These are phyloP conservation scores for Harpalus rufipes DNA, from an alignment of 2,888 invertebrate genomes.

Conservation along the genomic window DNA sequence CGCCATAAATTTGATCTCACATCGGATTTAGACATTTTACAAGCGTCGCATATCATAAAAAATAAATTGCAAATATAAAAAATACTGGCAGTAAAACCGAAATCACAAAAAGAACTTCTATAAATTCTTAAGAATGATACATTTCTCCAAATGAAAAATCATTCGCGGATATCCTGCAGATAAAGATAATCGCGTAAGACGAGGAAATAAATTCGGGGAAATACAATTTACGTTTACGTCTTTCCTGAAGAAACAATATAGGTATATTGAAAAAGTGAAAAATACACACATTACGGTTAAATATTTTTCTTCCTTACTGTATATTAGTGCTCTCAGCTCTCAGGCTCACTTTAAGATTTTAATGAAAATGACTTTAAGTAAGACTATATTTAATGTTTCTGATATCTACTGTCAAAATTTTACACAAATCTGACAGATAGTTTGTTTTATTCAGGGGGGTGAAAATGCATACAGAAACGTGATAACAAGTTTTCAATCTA, in stretches of 20 bases:
- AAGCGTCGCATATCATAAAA: conserved; percentile 50
- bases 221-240: neutral
- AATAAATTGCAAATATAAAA: conserved; percentile 57
- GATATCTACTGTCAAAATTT: too few relatives aligned
- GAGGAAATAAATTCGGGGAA: neutral
- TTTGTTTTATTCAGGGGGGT: too few relatives aligned
- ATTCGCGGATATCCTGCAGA: conserved; percentile 28
- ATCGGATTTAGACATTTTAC: conserved; percentile 38
- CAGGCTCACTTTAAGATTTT: too few relatives aligned
- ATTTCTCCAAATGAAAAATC: conserved; percentile 46
- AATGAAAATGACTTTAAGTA: too few relatives aligned
- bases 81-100: conserved; percentile 51
- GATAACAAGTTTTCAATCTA: too few relatives aligned
- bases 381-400: too few relatives aligned
- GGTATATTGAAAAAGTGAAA: neutral
- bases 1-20: conserved; percentile 42
- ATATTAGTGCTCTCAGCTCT: too few relatives aligned
- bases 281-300: neutral
- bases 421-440: too few relatives aligned
- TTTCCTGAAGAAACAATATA: neutral
- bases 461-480: too few relatives aligned
- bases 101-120: conserved; percentile 41
- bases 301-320: too few relatives aligned
- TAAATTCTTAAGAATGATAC: conserved; percentile 28
- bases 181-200: conserved; percentile 22